Base-by-base conservation (phyloP, 2,113 vertebrate genomes). In the Hemiprocne comata region DNA sequence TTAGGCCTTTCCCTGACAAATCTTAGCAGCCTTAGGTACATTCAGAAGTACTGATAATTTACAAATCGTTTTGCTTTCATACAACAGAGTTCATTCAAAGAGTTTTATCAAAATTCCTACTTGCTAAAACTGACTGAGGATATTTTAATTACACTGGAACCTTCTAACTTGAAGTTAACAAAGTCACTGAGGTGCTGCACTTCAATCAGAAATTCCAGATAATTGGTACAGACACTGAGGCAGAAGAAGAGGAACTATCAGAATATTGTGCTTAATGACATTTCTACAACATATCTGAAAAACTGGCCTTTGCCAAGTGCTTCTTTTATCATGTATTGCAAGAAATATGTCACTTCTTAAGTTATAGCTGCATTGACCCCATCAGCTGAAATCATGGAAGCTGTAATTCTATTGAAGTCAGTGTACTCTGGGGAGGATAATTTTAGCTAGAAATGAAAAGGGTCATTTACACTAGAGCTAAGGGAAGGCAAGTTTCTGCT, bases 221-320 rank as follows among this genome's bases (percentile, higher is more conserved):
- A 78, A 82, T 62, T 58, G 58, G 70, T 82, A 21, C 44, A 92
- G 74, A 78, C 33, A 34, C 40, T 48, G 31, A 87, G 23, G 62
- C 62, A 88, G 64, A 83, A 70, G 67, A 87, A 64, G 44, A 78
- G 7, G 31, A 81, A 66, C 66, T 65, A 89, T 82, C 50, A 94
- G 54, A 89, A 79, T 34, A 53, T 48, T 33, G 53, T 66, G 51
- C 66, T 94, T 92, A 91, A 93, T 96, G 81, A 82, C 77, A 93
- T 93, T 96, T 92, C 55, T 72, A 84, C 17, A 62, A 89, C 78
- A 70, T 36, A 78, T 81, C 66, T 79, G 53, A 88, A 88, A 95
- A 95, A 53, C 46, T 89, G 90, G 96, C 90, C 89, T 92, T 92
- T 96, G 80, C 70, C 84, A 73, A 93, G 62, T 75, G 48, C 77